Evolutionary conservation across 2,113 vertebrate genomes (phyloP).

Genomic region (Numida meleagris): DNA sequence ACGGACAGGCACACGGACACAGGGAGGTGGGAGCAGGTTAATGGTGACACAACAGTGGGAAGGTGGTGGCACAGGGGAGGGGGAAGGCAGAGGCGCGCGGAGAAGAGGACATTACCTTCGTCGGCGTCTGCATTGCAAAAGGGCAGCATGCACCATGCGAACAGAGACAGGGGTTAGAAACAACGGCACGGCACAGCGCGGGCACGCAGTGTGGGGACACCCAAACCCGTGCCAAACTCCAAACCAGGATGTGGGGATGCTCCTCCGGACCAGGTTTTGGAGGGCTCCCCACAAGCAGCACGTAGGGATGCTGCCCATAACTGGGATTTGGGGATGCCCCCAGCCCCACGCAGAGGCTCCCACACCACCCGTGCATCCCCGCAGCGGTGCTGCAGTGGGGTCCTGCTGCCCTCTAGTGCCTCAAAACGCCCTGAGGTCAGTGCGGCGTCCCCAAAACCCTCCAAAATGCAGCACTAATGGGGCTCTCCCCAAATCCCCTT

Average conservation of each 20-base stretch:
- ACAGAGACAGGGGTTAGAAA: slow-evolving; percentile 89
- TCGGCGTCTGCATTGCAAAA: slow-evolving; percentile 91
- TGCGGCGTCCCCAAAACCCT: not conserved
- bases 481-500: not conserved
- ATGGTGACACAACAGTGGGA: not conserved
- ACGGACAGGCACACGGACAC: not conserved
- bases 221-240: not conserved
- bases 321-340: not conserved
- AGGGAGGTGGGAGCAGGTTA: not conserved
- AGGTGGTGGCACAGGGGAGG: rapidly evolving
- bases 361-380: rapidly evolving
- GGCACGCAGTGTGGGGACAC: not conserved
- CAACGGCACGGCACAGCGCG: not conserved
- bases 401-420: slow-evolving; percentile 63
- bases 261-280: too few species aligned
- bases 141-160: slow-evolving; percentile 97
- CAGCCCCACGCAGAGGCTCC: not conserved
- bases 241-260: not conserved
- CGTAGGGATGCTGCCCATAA: not conserved
- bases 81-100: rapidly evolving
- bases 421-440: not conserved
- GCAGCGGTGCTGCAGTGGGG: not conserved
- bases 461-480: not conserved
- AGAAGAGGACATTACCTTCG: slow-evolving; percentile 89
- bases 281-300: not conserved